These are phyloP conservation scores for Palythoa grandis DNA, from an alignment of 92 coral and sea anemone genomes.

Conservation along the genomic window DNA sequence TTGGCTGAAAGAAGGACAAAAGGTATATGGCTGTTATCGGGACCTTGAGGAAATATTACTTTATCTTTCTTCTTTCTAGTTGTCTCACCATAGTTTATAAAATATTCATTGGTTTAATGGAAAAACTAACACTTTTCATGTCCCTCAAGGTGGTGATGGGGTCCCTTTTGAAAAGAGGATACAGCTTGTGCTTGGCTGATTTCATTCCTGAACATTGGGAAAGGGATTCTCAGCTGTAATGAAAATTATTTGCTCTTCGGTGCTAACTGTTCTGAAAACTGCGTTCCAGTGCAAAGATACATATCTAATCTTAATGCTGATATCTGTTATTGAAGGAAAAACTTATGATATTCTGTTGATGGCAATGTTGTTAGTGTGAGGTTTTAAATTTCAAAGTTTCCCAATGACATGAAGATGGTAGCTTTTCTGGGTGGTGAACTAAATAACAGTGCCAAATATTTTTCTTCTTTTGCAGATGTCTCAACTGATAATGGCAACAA, in stretches of 20 bases:
- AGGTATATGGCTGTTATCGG: constrained; percentile 50
- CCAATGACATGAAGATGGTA: constrained; percentile 46
- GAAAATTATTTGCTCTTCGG: constrained; percentile 50
- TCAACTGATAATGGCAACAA: constrained; percentile 29
- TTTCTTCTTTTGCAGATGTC: constrained; percentile 41
- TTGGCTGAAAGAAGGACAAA: constrained; percentile 20
- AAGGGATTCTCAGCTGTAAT: constrained; percentile 38
- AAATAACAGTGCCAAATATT: constrained; percentile 43
- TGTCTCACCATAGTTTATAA: constrained; percentile 11
- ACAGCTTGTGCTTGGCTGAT: constrained; percentile 55
- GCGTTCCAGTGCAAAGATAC: constrained; percentile 11
- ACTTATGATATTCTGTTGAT: neutral
- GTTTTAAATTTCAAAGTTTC: constrained; percentile 27
- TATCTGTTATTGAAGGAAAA: constrained; percentile 1
- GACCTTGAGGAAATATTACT: constrained; percentile 39
- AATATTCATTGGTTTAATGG: constrained; percentile 37
- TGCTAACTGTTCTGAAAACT: constrained; percentile 48
- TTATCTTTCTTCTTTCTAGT: constrained; percentile 23
- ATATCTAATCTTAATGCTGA: constrained; percentile 10
- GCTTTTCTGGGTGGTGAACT: constrained; percentile 44
- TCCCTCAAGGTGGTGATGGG: constrained; percentile 49
- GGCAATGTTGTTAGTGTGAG: neutral
- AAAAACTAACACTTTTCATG: constrained; percentile 43
- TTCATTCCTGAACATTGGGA: constrained; percentile 46
- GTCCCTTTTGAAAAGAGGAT: constrained; percentile 54